Conservation (phyloP, 2,113 vertebrate genomes). For the Cebidichthys violaceus region DNA sequence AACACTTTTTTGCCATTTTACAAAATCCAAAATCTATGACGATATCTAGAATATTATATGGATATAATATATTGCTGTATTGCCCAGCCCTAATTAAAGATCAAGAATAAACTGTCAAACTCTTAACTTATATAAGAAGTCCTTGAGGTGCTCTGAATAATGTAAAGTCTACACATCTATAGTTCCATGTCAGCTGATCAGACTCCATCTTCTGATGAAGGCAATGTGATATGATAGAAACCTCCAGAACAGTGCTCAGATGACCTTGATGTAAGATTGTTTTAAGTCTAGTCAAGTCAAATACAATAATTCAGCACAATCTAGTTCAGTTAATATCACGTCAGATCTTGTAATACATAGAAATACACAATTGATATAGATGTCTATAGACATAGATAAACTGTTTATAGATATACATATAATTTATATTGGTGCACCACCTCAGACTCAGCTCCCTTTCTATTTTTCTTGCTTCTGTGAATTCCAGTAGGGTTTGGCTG, state of each 20-base stretch:
- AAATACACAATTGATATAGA: neutral
- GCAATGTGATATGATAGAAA: neutral
- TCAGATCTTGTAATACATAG: neutral
- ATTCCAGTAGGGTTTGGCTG: slow-evolving; percentile 43
- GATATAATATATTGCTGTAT: too few relatives aligned
- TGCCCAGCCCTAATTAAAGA: neutral
- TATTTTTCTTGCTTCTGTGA: slow-evolving; percentile 31
- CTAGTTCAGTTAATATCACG: neutral
- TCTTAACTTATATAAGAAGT: neutral
- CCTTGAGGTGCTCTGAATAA: neutral
- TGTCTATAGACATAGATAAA: slow-evolving; percentile 11
- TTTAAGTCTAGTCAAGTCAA: neutral
- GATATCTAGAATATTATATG: neutral
- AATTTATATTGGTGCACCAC: neutral
- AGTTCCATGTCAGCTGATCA: neutral
- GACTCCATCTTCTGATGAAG: neutral
- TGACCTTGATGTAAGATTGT: neutral
- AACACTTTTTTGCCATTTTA: neutral
- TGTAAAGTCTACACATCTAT: neutral
- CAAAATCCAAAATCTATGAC: neutral
- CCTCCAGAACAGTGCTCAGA: neutral
- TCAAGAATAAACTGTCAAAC: neutral
- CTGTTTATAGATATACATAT: neutral
- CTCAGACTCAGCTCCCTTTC: slow-evolving; percentile 4
- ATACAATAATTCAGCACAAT: neutral